These are phyloP conservation scores for Molanna angustata DNA, from an alignment of 2,888 invertebrate genomes.

Conservation along the genomic window DNA sequence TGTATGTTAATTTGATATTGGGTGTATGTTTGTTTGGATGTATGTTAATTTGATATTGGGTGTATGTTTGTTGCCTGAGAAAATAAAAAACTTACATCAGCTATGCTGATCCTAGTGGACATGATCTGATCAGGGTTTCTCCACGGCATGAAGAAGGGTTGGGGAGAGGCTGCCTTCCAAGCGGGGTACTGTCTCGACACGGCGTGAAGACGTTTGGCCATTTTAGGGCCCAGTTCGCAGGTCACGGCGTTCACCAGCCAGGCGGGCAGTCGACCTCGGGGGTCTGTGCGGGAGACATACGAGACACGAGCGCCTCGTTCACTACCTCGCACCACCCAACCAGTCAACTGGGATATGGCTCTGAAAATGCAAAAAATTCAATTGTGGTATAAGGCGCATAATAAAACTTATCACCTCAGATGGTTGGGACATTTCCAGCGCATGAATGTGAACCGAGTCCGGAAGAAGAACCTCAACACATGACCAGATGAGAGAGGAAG, in stretches of 20 bases:
- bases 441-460: too few relatives aligned
- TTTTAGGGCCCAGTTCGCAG: constrained; percentile 82
- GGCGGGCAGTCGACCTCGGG: constrained; percentile 80
- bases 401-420: too few relatives aligned
- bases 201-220: constrained; percentile 77
- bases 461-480: too few relatives aligned
- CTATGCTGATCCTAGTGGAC: constrained; percentile 65
- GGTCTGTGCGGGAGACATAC: constrained; percentile 89
- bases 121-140: constrained; percentile 80
- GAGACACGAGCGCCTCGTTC: constrained; percentile 60
- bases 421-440: too few relatives aligned
- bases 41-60: too few relatives aligned
- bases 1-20: too few relatives aligned
- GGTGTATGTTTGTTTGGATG: too few relatives aligned
- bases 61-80: too few relatives aligned
- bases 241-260: constrained; percentile 90
- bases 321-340: constrained; percentile 65
- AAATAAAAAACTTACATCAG: constrained; percentile 63
- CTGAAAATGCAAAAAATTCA: constrained; percentile 45
- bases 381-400: too few relatives aligned
- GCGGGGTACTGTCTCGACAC: constrained; percentile 76
- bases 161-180: constrained; percentile 75
- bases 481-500: too few relatives aligned
- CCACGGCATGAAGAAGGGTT: constrained; percentile 83
- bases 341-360: constrained; percentile 61